Evolutionary conservation across 2,888 invertebrate species (phyloP), one percentile per base, ranked within the genome.

Genomic region (Scrobipalpa costella): DNA sequence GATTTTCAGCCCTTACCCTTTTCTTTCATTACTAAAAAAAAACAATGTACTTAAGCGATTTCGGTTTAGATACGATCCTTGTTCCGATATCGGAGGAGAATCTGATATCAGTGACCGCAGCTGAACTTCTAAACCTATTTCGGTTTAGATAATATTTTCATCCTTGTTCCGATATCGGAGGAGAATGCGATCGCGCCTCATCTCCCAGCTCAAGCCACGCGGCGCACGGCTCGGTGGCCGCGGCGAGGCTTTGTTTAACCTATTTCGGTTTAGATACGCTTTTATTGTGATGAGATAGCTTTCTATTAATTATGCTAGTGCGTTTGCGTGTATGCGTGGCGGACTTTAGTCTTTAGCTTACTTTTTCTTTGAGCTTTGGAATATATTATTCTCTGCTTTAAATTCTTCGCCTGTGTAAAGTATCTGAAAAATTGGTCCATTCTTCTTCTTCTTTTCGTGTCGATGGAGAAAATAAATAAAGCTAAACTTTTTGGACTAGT

Each of bases 201-300:
- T 27, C 2, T 27, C 5, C 27, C 5, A 27, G 34, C 57, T 57
- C 13, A 21, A 88, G 88, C 80, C 79, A 81, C 83, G 78, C 47
- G 47, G 79, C 68, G 80, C 64, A 78, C 76, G 74, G 73, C 68
- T 61, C 64, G 73, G 71, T 73, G 74, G 64, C 62, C 65, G 74
- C 75, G 66, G 58, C 64, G 21, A 67, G 71, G 73, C 85, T 88
- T 89, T 89, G 88, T 90, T 83, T 88, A 89, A 89, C 89, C 90
- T 88, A 90, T 90, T 90, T 90, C 80, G 84, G 84, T 85, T 88
- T 88, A 88, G 88, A 88, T 86, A 86, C 78, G 80, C 84, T 86
- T 84, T 86, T 85, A 83, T 73, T 73, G 76, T 83, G 79, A 86
- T 84, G 83, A 81, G 78, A 68, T 65, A 21, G 76, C 78, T 77